Percentiles rank a stretch among this genome's conserved stretches.
Conservation (phyloP, 2,888 invertebrate species). For the Silvanus unidentatus region DNA sequence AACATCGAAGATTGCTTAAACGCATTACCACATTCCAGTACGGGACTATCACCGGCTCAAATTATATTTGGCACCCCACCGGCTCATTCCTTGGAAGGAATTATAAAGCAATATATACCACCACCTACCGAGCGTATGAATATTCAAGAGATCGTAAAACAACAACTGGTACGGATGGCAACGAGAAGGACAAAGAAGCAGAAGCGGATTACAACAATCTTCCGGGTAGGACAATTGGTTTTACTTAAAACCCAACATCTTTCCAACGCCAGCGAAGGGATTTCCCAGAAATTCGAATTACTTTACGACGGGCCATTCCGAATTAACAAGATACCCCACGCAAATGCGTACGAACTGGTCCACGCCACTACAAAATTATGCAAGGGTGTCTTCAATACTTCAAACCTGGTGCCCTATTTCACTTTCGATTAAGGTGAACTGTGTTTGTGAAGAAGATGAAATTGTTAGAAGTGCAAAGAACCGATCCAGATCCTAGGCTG, state of each 20-base stretch:
- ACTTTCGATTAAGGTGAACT: too few species aligned
- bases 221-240: background rate
- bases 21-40: background rate
- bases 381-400: background rate
- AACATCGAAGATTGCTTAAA: slow-evolving; percentile 2
- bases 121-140: background rate
- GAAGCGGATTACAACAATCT: background rate
- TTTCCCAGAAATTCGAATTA: background rate
- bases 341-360: background rate
- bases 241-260: background rate
- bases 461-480: too few species aligned
- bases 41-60: background rate
- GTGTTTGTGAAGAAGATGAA: too few species aligned
- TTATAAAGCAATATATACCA: background rate
- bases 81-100: background rate
- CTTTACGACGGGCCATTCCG: background rate
- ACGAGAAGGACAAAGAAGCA: background rate
- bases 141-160: background rate
- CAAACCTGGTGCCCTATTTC: background rate
- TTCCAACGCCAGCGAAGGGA: background rate
- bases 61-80: background rate
- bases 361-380: background rate
- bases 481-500: too few species aligned
- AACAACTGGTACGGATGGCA: background rate
- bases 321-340: background rate